Evolutionary conservation across 2,113 vertebrate species (phyloP).

Genomic region (Pyxicephalus adspersus): DNA sequence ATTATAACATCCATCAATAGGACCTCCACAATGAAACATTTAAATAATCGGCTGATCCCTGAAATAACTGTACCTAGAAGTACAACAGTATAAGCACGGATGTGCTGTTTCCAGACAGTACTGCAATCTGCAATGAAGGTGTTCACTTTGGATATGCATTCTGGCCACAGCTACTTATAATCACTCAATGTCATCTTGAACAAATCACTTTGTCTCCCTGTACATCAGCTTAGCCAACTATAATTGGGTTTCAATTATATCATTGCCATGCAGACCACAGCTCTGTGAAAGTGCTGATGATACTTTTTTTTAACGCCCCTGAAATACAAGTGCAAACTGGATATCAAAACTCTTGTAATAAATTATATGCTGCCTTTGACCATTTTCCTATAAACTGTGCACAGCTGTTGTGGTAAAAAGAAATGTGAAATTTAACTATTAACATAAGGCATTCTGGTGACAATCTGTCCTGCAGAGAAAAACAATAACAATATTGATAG

Average conservation of each 20-base stretch:
- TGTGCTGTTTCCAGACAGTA: slow-evolving; percentile 8
- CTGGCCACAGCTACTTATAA: slow-evolving; percentile 55
- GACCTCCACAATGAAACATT: background rate
- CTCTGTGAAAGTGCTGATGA: slow-evolving; percentile 53
- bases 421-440: background rate
- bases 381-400: background rate
- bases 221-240: slow-evolving; percentile 57
- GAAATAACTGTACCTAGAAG: slow-evolving; percentile 25
- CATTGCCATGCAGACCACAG: slow-evolving; percentile 54
- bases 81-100: background rate
- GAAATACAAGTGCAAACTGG: slow-evolving; percentile 38
- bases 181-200: slow-evolving; percentile 58
- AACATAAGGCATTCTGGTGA: background rate
- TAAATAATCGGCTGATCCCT: slow-evolving; percentile 4
- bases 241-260: slow-evolving; percentile 57
- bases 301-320: slow-evolving; percentile 25
- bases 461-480: too few species aligned
- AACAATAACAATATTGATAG: too few species aligned
- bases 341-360: slow-evolving; percentile 38
- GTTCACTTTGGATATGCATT: slow-evolving; percentile 54
- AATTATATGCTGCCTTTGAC: background rate
- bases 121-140: slow-evolving; percentile 46
- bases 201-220: slow-evolving; percentile 57
- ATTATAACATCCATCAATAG: slow-evolving; percentile 14
- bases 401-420: background rate